Conservation (phyloP, 2,113 vertebrate species). For the Amblyornis subalaris region DNA sequence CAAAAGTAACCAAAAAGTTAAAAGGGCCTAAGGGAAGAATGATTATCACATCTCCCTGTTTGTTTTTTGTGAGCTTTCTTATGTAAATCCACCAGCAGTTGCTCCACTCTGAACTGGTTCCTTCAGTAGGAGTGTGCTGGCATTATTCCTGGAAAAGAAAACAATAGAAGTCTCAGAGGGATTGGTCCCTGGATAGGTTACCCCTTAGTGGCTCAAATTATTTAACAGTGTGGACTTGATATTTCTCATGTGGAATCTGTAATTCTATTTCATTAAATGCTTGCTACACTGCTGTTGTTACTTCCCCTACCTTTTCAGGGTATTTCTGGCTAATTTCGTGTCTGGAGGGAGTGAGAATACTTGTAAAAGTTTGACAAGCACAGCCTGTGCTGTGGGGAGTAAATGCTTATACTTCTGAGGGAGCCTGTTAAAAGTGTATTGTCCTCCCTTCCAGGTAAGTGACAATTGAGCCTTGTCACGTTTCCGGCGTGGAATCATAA, state of each 20-base stretch:
- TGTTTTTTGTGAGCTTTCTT: not conserved
- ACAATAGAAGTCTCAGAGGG: not conserved
- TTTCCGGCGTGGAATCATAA: not conserved
- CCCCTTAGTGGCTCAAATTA: not conserved
- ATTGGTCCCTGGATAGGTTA: not conserved
- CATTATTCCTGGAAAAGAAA: not conserved
- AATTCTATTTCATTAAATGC: not conserved
- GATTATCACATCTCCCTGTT: not conserved
- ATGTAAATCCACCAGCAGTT: not conserved
- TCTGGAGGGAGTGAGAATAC: accelerated
- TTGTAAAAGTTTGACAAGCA: not conserved
- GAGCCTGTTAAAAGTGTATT: not conserved
- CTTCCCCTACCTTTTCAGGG: not conserved
- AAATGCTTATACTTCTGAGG: not conserved
- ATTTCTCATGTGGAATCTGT: not conserved
- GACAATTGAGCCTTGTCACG: not conserved
- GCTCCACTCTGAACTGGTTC: not conserved
- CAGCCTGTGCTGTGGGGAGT: not conserved
- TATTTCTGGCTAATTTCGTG: not conserved
- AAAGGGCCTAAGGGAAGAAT: not conserved
- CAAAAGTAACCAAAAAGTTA: not conserved
- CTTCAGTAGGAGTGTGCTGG: not conserved
- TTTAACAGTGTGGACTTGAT: not conserved
- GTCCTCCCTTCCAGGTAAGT: not conserved
- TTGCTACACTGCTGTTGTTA: not conserved